Base-by-base conservation (phyloP, 2,888 invertebrate species). In the Automeris io region DNA sequence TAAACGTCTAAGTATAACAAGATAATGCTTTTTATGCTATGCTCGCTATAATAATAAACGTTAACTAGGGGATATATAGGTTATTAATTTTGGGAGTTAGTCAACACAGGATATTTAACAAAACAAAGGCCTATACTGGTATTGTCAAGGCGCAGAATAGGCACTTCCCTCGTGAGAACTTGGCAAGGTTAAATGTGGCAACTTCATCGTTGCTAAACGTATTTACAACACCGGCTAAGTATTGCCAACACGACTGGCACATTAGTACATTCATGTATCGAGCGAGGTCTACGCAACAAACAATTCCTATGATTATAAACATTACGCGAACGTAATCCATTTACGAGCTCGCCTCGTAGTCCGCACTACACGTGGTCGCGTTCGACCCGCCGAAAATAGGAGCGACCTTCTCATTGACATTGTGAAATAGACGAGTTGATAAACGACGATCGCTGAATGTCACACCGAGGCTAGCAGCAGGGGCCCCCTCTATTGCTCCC, bases 391-490 rank as follows among this genome's bases (percentile, higher is more conserved):
- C 79, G 65, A 81, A 82, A 81, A 83, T 80, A 81, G 70, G 69
- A 63, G 73, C 78, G 85, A 82, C 86, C 86, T 86, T 86, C 85
- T 86, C 85, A 85, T 86, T 86, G 86, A 86, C 86, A 86, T 86
- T 86, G 86, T 86, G 85, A 81, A 86, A 86, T 85, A 83, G 79
- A 77, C 75, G 70, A 74, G 71, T 72, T 85, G 85, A 85, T 85
- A 83, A n/a, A 83, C 79, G 61, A 64, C 72, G 81, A 83, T 73
- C 79, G 70, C 70, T 79, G 82, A 85, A 85, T 83, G 85, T 83
- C 85, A 83, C 61, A 61, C 58, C 83, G 79, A 82, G 81, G 81
- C 79, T 79, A 76, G 70, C n/a, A n/a, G n/a, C n/a, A n/a, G 64
- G 69, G 63, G 69, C 75, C 82, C 82, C 75, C 70, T 61, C 72